Conservation (phyloP, 2,888 invertebrate species). For the Lasioglossum zephyrum region DNA sequence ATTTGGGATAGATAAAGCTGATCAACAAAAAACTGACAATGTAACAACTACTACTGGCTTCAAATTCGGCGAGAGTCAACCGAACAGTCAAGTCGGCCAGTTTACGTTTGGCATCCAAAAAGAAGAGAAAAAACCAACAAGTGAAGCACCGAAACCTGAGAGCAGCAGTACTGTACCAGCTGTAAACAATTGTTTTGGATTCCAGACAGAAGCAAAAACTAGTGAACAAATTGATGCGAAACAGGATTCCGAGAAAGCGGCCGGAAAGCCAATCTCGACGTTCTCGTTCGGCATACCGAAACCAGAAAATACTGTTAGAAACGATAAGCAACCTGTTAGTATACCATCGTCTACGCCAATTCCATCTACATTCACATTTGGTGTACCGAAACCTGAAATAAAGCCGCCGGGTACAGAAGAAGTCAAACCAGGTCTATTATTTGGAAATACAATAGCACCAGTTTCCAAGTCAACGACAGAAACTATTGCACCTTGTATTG, state of each 20-base stretch:
- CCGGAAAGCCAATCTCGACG: conserved; percentile 42
- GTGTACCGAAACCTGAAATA: conserved; percentile 55
- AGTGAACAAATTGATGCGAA: conserved; percentile 52
- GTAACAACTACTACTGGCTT: conserved; percentile 77
- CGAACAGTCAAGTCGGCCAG: conserved; percentile 37
- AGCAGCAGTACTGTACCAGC: conserved; percentile 41
- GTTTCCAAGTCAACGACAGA: conserved; percentile 35
- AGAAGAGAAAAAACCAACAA: conserved; percentile 51
- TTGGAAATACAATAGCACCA: conserved; percentile 50
- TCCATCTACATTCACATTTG: conserved; percentile 77
- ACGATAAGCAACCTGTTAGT: conserved; percentile 48
- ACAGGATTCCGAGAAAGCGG: conserved; percentile 43
- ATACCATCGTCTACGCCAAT: conserved; percentile 24
- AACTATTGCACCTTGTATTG: conserved; percentile 28
- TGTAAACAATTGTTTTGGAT: conserved; percentile 41
- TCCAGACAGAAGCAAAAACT: conserved; percentile 54
- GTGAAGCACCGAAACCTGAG: conserved; percentile 43
- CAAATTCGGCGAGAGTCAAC: conserved; percentile 80
- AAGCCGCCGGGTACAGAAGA: conserved; percentile 34
- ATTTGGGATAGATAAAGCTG: conserved; percentile 85
- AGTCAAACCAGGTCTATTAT: conserved; percentile 33
- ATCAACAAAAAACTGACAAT: conserved; percentile 62
- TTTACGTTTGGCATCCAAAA: conserved; percentile 68
- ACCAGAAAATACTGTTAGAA: conserved; percentile 36
- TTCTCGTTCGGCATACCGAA: conserved; percentile 79